phyloP scores from a whole-genome alignment of 1,140 invertebrate species.

The Camponotus floridanus region DNA sequence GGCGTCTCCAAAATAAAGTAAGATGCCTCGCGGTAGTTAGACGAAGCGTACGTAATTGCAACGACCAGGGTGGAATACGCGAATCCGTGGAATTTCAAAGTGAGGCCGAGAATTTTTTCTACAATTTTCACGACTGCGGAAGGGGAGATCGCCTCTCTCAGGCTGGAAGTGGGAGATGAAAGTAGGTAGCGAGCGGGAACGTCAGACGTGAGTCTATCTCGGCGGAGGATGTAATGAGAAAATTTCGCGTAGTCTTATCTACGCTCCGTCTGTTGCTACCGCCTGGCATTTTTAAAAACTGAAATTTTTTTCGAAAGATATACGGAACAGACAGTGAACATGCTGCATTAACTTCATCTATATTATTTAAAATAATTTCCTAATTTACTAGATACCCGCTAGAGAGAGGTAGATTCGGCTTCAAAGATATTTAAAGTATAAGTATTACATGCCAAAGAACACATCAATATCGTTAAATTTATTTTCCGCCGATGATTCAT shows the following conservation, averaged over 20 bases:
- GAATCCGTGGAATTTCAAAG: slow-evolving; percentile 66
- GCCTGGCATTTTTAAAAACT: slow-evolving; percentile 19
- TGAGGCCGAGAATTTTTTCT: slow-evolving; percentile 54
- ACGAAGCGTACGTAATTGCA: slow-evolving; percentile 67
- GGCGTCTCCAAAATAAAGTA: slow-evolving; percentile 69
- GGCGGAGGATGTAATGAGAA: background rate
- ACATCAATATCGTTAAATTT: slow-evolving; percentile 70
- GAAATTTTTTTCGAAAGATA: background rate
- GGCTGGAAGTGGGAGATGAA: background rate
- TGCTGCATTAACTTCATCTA: background rate
- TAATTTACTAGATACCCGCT: background rate
- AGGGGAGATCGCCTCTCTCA: slow-evolving; percentile 4
- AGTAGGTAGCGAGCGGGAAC: background rate
- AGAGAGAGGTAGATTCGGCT: no score
- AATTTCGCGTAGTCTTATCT: slow-evolving; percentile 12
- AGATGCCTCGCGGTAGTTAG: slow-evolving; percentile 68
- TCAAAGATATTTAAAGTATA: background rate
- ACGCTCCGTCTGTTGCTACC: background rate
- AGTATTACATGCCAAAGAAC: slow-evolving; percentile 31
- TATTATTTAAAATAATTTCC: background rate
- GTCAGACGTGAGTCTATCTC: background rate
- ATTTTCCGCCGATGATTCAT: slow-evolving; percentile 79
- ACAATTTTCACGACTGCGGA: slow-evolving; percentile 54
- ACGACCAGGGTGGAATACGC: slow-evolving; percentile 44
- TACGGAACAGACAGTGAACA: background rate